Evolutionary conservation across 2,888 invertebrate species (phyloP).

Genomic region (Theretra japonica): DNA sequence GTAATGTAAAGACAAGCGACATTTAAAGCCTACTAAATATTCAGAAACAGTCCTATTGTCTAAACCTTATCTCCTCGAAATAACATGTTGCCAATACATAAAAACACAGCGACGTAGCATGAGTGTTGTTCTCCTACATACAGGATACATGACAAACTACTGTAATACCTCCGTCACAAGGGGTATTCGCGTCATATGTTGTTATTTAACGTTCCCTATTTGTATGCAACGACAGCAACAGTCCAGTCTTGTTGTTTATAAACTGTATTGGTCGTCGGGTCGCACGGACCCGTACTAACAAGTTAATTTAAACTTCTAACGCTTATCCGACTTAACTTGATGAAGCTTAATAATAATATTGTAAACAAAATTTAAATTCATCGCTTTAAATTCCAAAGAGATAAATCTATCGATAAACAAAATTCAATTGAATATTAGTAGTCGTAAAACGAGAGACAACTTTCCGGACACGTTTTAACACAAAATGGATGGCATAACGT

Average conservation of each 20-base stretch:
- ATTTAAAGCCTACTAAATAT: too few relatives aligned
- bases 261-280: conserved; percentile 55
- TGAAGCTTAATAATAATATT: conserved; percentile 64
- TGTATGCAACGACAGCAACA: conserved; percentile 64
- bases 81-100: not conserved
- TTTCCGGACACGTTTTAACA: conserved; percentile 1
- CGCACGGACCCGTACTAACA: conserved; percentile 62
- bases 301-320: conserved; percentile 78
- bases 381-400: conserved; percentile 28
- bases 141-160: not conserved
- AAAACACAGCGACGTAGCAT: not conserved
- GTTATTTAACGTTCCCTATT: conserved; percentile 62
- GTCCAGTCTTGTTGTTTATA: conserved; percentile 66
- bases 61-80: too few relatives aligned
- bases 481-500: not conserved
- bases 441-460: not conserved
- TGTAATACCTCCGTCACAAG: conserved; percentile 3
- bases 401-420: conserved; percentile 14
- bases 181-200: conserved; percentile 55
- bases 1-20: too few relatives aligned
- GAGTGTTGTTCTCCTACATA: not conserved
- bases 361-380: conserved; percentile 62
- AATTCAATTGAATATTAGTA: conserved; percentile 22
- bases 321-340: conserved; percentile 69
- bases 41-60: too few relatives aligned